Conservation (phyloP, 1,140 invertebrate genomes). For the Conopomorpha cramerella region DNA sequence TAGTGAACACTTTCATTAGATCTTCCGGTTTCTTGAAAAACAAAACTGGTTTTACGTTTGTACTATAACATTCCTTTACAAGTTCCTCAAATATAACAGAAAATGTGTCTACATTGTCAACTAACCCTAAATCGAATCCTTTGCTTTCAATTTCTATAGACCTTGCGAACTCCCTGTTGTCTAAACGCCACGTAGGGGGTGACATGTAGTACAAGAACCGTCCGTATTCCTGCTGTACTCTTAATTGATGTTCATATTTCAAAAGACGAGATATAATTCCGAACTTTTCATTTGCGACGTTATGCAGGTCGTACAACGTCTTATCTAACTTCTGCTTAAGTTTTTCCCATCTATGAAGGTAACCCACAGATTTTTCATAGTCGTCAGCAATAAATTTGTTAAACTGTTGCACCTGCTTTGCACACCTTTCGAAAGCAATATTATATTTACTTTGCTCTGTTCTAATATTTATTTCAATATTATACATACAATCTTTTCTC, state of each 20-base stretch:
- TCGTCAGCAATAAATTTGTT: conserved; percentile 64
- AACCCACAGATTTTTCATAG: conserved; percentile 61
- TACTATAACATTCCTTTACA: conserved; percentile 37
- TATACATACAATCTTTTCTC: conserved; percentile 59
- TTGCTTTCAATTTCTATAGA: conserved; percentile 42
- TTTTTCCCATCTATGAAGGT: conserved; percentile 50
- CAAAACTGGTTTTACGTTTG: conserved; percentile 48
- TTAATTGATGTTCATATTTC: conserved; percentile 64
- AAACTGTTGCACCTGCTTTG: conserved; percentile 55
- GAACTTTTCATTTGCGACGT: conserved; percentile 41
- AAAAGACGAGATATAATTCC: conserved; percentile 60
- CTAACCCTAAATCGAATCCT: conserved; percentile 36
- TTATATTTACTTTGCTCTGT: conserved; percentile 56
- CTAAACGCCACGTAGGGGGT: conserved; percentile 59
- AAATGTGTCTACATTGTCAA: conserved; percentile 40
- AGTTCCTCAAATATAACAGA: conserved; percentile 55
- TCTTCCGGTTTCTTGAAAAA: conserved; percentile 62
- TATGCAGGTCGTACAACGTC: conserved; percentile 39
- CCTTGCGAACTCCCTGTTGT: conserved; percentile 43
- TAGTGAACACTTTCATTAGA: conserved; percentile 59
- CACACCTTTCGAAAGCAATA: conserved; percentile 44
- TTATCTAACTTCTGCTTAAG: conserved; percentile 39
- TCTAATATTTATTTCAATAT: conserved; percentile 58
- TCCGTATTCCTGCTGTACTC: conserved; percentile 65
- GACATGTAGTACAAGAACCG: conserved; percentile 67